A percentile compares a stretch with the other conserved stretches of the same genome.
Evolutionary conservation across 1,140 invertebrate genomes (phyloP).

Genomic region (Calliphora vicina): DNA sequence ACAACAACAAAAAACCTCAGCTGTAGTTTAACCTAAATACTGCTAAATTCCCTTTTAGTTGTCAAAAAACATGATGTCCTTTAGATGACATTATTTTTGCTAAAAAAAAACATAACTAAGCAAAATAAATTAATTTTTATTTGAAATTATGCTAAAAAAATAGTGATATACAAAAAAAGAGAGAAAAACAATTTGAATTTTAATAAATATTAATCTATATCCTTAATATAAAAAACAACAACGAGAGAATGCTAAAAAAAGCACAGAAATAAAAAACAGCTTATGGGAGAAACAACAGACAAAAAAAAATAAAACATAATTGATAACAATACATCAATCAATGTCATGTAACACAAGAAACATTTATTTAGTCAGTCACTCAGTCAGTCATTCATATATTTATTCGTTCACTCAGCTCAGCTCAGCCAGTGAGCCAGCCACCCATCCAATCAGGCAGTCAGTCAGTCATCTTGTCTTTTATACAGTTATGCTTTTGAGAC

Average conservation of each 20-base stretch:
- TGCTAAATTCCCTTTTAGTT: too few species aligned
- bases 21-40: too few species aligned
- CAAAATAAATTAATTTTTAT: too few species aligned
- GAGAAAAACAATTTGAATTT: not conserved
- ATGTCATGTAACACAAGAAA: conserved; percentile 13
- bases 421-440: not conserved
- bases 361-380: not conserved
- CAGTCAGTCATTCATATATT: not conserved
- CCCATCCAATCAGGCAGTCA: not conserved
- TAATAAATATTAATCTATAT: not conserved
- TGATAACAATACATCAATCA: conserved; percentile 13
- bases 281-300: not conserved
- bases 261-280: not conserved
- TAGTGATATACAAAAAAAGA: not conserved
- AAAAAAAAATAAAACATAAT: not conserved
- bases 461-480: not conserved
- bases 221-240: not conserved
- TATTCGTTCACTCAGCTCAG: not conserved
- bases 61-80: too few species aligned
- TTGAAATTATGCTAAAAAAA: too few species aligned
- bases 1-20: too few species aligned
- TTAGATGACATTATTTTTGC: too few species aligned
- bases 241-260: not conserved
- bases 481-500: not conserved
- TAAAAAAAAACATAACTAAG: too few species aligned